Percentiles rank a stretch among this genome's conserved stretches.
Conservation (phyloP, 2,797 vertebrate species). For the Anabacerthia variegaticeps region DNA sequence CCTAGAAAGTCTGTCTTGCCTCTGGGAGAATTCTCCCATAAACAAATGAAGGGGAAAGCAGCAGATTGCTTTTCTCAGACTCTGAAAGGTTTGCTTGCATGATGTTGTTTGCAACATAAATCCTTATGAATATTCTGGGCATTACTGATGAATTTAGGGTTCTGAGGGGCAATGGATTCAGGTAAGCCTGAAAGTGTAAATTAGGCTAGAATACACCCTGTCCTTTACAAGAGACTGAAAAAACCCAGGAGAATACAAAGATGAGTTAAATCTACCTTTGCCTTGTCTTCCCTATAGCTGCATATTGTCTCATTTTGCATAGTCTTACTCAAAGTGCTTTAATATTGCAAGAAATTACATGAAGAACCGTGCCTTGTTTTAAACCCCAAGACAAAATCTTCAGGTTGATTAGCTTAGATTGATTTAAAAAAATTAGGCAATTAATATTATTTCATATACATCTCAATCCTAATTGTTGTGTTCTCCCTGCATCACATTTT, state of each 20-base stretch:
- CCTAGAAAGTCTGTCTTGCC: neutral
- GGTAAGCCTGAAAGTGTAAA: neutral
- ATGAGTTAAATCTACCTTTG: neutral
- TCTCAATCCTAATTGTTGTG: neutral
- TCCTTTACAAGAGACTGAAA: neutral
- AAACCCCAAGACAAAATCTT: neutral
- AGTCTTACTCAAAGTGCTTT: neutral
- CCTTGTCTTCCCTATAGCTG: neutral
- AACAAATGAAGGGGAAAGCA: neutral
- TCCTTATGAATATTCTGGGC: neutral
- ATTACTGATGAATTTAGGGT: neutral
- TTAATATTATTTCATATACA: neutral
- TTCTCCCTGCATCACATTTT: neutral
- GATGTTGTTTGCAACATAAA: neutral
- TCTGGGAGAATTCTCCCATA: neutral
- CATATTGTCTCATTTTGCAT: neutral
- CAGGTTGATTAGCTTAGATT: neutral
- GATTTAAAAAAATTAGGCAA: neutral
- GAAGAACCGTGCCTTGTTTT: neutral
- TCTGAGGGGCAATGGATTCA: neutral
- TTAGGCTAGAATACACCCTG: neutral
- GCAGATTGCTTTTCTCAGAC: neutral
- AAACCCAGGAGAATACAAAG: fast-evolving
- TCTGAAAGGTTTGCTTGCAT: neutral
- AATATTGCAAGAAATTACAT: neutral